Evolutionary conservation across 2,113 vertebrate species (phyloP), one percentile per base, ranked within the genome.

Genomic region (Anguilla rostrata): DNA sequence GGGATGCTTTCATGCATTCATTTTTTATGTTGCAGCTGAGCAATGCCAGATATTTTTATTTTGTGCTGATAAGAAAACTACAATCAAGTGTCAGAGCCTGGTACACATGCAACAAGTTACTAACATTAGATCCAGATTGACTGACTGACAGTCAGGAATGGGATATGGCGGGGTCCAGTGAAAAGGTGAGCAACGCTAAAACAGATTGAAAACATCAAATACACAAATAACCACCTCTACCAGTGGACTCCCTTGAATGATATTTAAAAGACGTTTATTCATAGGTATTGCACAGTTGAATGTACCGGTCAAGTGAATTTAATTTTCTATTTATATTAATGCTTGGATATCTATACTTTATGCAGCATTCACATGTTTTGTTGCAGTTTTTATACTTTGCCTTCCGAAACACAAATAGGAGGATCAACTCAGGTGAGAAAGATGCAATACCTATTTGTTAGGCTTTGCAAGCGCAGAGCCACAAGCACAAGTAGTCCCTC

Each of bases 271-370:
- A 12, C 89, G 86, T 94, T 93, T 92, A 92, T 91, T 91, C 88
- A 86, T 4, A 86, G 81, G 49, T 86, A 81, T 88, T 63, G 89
- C 90, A 82, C 88, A 87, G 84, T 75, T 85, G 88, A 81, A 82
- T 79, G 56, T 83, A 91, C 86, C 88, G 92, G 92, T 93, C 92
- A 91, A 88, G 84, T 71, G 81, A 90, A 85, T 92, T 93, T 88
- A 89, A 46, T 89, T 91, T 93, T 91, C 91, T 88, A 87, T 92
- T 92, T 86, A 88, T 91, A 93, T 92, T 90, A 93, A 94, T 92
- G 91, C 86, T 89, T 87, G 34, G 34, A 34, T 34, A 34, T 34
- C 34, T 34, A 34, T 34, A 34, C 34, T 34, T 34, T 34, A 34
- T 34, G 34, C 85, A 84, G 63, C 82, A 86, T 92, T 92, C 90